Conservation (phyloP, 2,113 vertebrate species). For the Hippopotamus amphibius region DNA sequence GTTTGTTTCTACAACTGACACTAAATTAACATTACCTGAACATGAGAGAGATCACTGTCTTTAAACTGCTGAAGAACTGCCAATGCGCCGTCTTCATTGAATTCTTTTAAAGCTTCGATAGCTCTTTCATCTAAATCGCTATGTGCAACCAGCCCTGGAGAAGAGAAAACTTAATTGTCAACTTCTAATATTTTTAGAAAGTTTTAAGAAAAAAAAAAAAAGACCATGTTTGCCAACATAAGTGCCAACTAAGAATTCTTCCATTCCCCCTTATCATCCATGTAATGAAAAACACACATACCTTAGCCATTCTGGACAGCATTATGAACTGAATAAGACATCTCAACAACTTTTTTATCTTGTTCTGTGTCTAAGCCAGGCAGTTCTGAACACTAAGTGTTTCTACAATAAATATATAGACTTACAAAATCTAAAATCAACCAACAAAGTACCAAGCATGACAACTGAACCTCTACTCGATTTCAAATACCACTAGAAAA, state of each 20-base stretch:
- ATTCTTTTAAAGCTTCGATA: slow-evolving; percentile 98
- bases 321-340: slow-evolving; percentile 40
- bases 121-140: slow-evolving; percentile 99
- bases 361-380: slow-evolving; percentile 48
- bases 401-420: slow-evolving; percentile 53
- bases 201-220: not conserved
- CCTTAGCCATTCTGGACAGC: slow-evolving; percentile 48
- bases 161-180: slow-evolving; percentile 68
- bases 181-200: slow-evolving; percentile 23
- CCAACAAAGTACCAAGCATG: slow-evolving; percentile 66
- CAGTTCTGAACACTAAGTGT: slow-evolving; percentile 61
- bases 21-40: slow-evolving; percentile 91
- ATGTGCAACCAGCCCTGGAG: slow-evolving; percentile 96
- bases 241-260: slow-evolving; percentile 38
- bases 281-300: slow-evolving; percentile 45
- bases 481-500: slow-evolving; percentile 72
- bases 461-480: slow-evolving; percentile 71
- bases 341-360: slow-evolving; percentile 61
- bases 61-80: slow-evolving; percentile 99
- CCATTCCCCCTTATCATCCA: slow-evolving; percentile 12
- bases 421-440: slow-evolving; percentile 70
- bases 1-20: slow-evolving; percentile 43
- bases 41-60: slow-evolving; percentile 99
- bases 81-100: slow-evolving; percentile 98
- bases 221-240: slow-evolving; percentile 30